These are phyloP conservation scores for Symphodus melops DNA, from an alignment of 2,113 vertebrate genomes.

Conservation along the genomic window DNA sequence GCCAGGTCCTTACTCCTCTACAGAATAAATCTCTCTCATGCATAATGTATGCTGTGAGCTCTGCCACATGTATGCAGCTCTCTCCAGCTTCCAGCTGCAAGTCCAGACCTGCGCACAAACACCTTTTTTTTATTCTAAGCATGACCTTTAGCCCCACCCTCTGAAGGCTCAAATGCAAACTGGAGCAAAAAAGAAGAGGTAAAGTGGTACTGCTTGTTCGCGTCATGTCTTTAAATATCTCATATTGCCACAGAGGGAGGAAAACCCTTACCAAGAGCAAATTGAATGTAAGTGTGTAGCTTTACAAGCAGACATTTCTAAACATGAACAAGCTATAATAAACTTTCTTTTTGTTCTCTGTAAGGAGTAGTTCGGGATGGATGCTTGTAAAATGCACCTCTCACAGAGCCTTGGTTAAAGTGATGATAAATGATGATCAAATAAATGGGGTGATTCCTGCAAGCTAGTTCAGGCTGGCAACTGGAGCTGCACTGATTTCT, in stretches of 20 bases:
- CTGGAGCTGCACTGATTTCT: too few species aligned
- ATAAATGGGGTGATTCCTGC: too few species aligned
- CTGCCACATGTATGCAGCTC: slow-evolving; percentile 48
- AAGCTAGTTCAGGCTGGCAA: too few species aligned
- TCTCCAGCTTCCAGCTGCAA: slow-evolving; percentile 17
- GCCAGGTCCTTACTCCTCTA: slow-evolving; percentile 27
- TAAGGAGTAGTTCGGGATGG: too few species aligned
- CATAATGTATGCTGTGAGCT: slow-evolving; percentile 64
- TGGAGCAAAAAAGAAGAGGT: slow-evolving; percentile 10
- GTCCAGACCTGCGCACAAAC: slow-evolving; percentile 27
- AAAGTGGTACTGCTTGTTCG: neutral
- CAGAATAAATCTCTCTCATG: slow-evolving; percentile 60
- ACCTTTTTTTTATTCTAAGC: slow-evolving; percentile 15
- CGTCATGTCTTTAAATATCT: neutral
- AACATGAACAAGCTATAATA: too few species aligned
- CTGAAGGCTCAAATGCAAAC: slow-evolving; percentile 3
- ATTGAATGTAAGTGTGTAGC: too few species aligned
- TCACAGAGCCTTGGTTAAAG: too few species aligned
- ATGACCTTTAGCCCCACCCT: slow-evolving; percentile 37
- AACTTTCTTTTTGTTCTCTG: too few species aligned
- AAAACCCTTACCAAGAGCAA: neutral
- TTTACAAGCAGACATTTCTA: too few species aligned
- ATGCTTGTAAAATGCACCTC: too few species aligned
- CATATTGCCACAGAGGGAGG: neutral
- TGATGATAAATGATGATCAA: too few species aligned